Base-by-base conservation (phyloP, 1,140 invertebrate genomes). In the Dufourea novaeangliae region DNA sequence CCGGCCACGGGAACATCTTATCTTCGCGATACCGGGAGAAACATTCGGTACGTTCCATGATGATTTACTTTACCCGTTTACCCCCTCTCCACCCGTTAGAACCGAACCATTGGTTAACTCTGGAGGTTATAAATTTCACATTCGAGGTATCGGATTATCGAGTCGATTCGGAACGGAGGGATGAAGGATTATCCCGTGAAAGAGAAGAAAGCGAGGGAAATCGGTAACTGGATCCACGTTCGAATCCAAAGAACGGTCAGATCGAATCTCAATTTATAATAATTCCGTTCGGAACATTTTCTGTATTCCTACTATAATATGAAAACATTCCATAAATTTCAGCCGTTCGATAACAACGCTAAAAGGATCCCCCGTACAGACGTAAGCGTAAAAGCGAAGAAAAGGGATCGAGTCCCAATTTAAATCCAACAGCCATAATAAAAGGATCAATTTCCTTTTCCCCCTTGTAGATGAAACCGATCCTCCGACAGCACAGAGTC, bases 1-100 rank as follows among this genome's bases (percentile, higher is more conserved):
- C 14, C 41, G 22, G 25, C 50, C 66, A 41, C 54, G 72, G n/a
- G 66, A 67, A 74, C 72, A 67, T 67, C 72, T 67, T 74, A 74
- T 74, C 72, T 34, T 29, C 37, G 34, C 50, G 62, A 74, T 67
- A 74, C 50, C 41, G 25, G 8, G 50, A 14, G 50, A 74, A 74
- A 67, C 72, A 74, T 56, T 67, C 32, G 20, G 34, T 32, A 41
- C 34, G 22, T 54, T 52, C 25, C 2, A 14, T n/a, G 6, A 63
- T 74, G 71, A 74, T 74, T 74, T 66, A 74, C 71, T 54, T 66
- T 52, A 27, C 8, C 32, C 34, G 32, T 27, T 56, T 27, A 52
- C 41, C 39, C 62, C n/a, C n/a, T n/a, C n/a, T n/a, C n/a, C n/a
- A n/a, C n/a, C 41, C 29, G 50, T 56, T 74, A 41, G 39, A 64